A percentile compares a stretch with the other conserved stretches of the same genome.
These are phyloP conservation scores for Acleris cristana DNA, from an alignment of 2,888 invertebrate genomes.

Conservation along the genomic window DNA sequence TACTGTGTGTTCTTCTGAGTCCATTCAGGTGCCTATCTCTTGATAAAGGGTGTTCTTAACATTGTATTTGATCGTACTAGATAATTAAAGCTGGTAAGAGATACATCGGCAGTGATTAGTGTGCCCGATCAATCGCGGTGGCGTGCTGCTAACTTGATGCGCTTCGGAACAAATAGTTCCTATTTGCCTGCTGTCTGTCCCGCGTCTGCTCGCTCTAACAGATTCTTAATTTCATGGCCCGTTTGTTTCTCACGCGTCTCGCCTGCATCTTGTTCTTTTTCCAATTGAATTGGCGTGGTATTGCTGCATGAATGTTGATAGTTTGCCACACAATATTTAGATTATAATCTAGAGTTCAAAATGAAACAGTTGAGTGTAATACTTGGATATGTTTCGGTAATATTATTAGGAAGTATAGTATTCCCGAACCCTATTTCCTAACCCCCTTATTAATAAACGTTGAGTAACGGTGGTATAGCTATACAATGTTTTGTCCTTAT, in stretches of 20 bases:
- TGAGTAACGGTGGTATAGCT: no score
- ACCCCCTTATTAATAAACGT: no score
- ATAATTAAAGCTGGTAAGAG: constrained; percentile 8
- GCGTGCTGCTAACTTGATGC: constrained; percentile 56
- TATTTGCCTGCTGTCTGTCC: constrained; percentile 69
- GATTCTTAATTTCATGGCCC: constrained; percentile 76
- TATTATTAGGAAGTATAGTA: no score
- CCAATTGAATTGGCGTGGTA: constrained; percentile 17
- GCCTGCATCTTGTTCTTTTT: constrained; percentile 28
- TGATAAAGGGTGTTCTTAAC: no score
- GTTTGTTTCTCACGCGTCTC: constrained; percentile 57
- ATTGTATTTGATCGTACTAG: no score
- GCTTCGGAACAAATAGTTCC: constrained; percentile 64
- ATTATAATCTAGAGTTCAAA: background rate
- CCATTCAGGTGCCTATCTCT: no score
- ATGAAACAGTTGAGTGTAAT: no score
- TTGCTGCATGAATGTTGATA: background rate
- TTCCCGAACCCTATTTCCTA: no score
- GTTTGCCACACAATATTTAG: background rate
- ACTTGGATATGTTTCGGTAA: no score
- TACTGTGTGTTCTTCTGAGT: no score
- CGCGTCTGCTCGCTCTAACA: constrained; percentile 55
- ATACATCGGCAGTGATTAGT: constrained; percentile 41
- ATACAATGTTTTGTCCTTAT: no score
- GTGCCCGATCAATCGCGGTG: constrained; percentile 54